phyloP scores from a whole-genome alignment of 1,140 invertebrate species.

The Wiebesia pumilae region DNA sequence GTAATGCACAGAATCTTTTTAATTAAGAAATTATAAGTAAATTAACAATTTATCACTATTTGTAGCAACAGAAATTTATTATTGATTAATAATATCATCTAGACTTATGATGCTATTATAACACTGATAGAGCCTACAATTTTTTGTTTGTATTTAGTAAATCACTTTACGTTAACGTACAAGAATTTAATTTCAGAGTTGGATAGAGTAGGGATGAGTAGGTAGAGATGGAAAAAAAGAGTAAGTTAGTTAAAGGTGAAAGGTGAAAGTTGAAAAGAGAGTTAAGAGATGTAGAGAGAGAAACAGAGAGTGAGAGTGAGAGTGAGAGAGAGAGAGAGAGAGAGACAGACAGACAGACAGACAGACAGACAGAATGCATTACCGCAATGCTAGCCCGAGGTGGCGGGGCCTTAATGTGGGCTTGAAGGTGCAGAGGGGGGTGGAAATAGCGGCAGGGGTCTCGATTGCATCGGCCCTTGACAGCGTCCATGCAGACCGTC shows the following conservation, averaged over 20 bases:
- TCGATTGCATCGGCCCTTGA: slow-evolving; percentile 96
- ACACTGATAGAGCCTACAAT: too few species aligned
- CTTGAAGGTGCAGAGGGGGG: slow-evolving; percentile 98
- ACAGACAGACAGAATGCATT: slow-evolving; percentile 82
- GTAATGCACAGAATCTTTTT: too few species aligned
- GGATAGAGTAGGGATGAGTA: too few species aligned
- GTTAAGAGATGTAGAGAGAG: slow-evolving; percentile 58
- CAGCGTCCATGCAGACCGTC: slow-evolving; percentile 99
- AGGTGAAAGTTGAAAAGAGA: background rate
- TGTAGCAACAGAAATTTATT: too few species aligned
- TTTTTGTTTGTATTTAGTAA: too few species aligned
- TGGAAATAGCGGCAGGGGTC: slow-evolving; percentile 98
- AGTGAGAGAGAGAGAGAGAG: slow-evolving; percentile 59
- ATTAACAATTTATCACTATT: too few species aligned
- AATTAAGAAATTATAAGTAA: too few species aligned
- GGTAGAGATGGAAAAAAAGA: too few species aligned
- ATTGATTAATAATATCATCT: too few species aligned
- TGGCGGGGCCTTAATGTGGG: slow-evolving; percentile 97
- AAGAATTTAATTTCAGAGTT: background rate
- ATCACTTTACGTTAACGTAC: too few species aligned
- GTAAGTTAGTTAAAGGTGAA: background rate
- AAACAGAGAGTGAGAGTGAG: slow-evolving; percentile 70
- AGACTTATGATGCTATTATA: too few species aligned
- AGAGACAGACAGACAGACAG: slow-evolving; percentile 68
- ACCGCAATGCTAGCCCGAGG: slow-evolving; percentile 93